Evolutionary conservation across 2,888 invertebrate genomes (phyloP).

Genomic region (Pyrgus malvae): DNA sequence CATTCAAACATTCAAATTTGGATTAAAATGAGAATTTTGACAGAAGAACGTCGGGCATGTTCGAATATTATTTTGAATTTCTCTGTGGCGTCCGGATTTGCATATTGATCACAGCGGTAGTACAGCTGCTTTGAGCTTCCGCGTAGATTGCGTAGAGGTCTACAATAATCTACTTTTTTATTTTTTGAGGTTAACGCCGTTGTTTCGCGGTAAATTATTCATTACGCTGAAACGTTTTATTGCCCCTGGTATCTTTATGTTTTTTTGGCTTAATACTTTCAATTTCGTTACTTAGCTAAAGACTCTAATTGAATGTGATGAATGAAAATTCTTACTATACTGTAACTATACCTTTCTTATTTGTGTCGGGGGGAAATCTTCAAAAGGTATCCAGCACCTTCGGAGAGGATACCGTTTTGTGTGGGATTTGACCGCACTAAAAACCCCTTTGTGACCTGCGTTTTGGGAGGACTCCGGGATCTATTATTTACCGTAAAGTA

Average conservation of each 20-base stretch:
- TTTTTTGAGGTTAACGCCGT: constrained; percentile 16
- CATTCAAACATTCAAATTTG: no score
- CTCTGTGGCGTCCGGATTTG: constrained; percentile 20
- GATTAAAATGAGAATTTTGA: background rate
- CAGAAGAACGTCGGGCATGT: background rate
- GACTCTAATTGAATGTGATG: no score
- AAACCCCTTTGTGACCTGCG: no score
- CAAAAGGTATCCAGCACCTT: no score
- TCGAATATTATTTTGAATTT: constrained; percentile 9
- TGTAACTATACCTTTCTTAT: no score
- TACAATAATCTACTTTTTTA: constrained; percentile 15
- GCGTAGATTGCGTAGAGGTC: constrained; percentile 17
- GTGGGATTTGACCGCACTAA: no score
- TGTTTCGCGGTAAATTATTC: constrained; percentile 11
- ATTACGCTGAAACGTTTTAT: constrained; percentile 8
- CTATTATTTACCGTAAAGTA: no score
- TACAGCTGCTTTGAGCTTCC: constrained; percentile 23
- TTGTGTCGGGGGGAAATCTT: no score
- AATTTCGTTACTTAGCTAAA: background rate
- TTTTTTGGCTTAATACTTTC: background rate
- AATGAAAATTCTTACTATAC: no score
- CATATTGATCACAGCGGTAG: constrained; percentile 23
- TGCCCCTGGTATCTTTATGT: background rate
- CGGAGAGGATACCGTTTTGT: no score
- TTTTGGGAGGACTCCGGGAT: no score